Percentiles rank a stretch among this genome's conserved stretches.
Conservation (phyloP, 1,140 invertebrate genomes). For the Schlechtendalia chinensis region DNA sequence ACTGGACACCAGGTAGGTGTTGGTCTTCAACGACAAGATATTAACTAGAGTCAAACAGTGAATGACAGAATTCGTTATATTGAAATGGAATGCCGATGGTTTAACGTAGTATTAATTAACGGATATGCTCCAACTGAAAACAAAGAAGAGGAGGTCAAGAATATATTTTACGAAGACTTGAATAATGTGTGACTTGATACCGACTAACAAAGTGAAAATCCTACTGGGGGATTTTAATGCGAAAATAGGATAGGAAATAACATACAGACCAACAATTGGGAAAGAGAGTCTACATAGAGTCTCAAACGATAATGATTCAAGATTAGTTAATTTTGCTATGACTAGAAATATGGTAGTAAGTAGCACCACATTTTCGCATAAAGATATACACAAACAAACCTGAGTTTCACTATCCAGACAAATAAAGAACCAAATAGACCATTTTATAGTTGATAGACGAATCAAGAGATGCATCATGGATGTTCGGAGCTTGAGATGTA, state of each 20-base stretch:
- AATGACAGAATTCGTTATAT: too few species aligned
- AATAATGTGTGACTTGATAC: too few species aligned
- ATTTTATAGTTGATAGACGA: neutral
- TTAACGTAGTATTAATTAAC: too few species aligned
- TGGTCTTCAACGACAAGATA: too few species aligned
- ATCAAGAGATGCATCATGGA: too few species aligned
- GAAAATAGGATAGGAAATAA: constrained; percentile 43
- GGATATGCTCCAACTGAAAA: too few species aligned
- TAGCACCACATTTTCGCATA: constrained; percentile 52
- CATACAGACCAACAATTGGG: constrained; percentile 52
- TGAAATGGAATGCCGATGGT: too few species aligned
- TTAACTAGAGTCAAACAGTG: too few species aligned
- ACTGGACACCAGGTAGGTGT: too few species aligned
- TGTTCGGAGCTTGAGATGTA: too few species aligned
- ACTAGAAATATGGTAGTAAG: constrained; percentile 51
- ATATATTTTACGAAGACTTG: too few species aligned
- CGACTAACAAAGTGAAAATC: constrained; percentile 49
- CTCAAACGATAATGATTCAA: constrained; percentile 51
- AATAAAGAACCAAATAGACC: constrained; percentile 52
- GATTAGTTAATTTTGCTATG: constrained; percentile 22
- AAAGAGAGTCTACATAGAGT: constrained; percentile 54
- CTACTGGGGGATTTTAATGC: constrained; percentile 23
- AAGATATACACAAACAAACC: constrained; percentile 53
- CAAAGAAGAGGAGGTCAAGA: too few species aligned
- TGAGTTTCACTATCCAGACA: constrained; percentile 51